These are phyloP conservation scores for Liopterus haemorrhoidalis DNA, from an alignment of 2,888 invertebrate species.

Conservation along the genomic window DNA sequence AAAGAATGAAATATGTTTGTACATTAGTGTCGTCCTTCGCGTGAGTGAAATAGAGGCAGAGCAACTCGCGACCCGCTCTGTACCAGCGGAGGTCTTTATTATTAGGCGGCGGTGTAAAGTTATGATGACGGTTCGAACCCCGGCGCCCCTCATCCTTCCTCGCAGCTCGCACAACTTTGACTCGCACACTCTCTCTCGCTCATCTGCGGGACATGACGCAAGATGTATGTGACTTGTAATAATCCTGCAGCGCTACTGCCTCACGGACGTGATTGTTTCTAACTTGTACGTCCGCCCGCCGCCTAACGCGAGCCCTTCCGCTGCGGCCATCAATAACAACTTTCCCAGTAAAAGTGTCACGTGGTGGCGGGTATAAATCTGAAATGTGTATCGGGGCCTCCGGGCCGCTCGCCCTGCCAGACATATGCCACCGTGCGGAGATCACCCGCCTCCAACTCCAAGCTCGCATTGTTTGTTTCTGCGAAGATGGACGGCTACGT, in stretches of 20 bases:
- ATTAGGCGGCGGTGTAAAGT: slow-evolving; percentile 39
- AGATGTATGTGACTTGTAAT: too few relatives aligned
- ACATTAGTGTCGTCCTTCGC: slow-evolving; percentile 43
- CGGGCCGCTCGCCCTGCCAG: slow-evolving; percentile 6
- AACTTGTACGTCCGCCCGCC: too few relatives aligned
- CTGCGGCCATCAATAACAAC: slow-evolving; percentile 42
- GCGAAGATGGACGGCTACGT: too few relatives aligned
- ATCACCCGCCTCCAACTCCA: slow-evolving; percentile 21
- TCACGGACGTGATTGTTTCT: slow-evolving; percentile 39
- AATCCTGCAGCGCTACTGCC: too few relatives aligned
- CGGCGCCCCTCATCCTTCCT: too few relatives aligned
- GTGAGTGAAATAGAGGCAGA: background rate
- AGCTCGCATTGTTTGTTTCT: slow-evolving; percentile 31
- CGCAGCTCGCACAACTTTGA: too few relatives aligned
- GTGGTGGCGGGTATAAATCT: slow-evolving; percentile 30
- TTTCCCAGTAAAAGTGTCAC: slow-evolving; percentile 42
- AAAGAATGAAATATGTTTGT: slow-evolving; percentile 45
- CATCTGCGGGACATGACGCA: too few relatives aligned
- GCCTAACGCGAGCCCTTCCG: too few relatives aligned
- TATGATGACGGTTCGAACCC: slow-evolving; percentile 35
- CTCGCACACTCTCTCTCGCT: too few relatives aligned
- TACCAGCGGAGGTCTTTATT: slow-evolving; percentile 40
- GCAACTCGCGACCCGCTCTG: slow-evolving; percentile 14
- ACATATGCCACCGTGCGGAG: slow-evolving; percentile 5
- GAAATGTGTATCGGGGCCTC: slow-evolving; percentile 24